Base-by-base conservation (phyloP, 1,140 invertebrate species). In the Drosophila nigromelanica region DNA sequence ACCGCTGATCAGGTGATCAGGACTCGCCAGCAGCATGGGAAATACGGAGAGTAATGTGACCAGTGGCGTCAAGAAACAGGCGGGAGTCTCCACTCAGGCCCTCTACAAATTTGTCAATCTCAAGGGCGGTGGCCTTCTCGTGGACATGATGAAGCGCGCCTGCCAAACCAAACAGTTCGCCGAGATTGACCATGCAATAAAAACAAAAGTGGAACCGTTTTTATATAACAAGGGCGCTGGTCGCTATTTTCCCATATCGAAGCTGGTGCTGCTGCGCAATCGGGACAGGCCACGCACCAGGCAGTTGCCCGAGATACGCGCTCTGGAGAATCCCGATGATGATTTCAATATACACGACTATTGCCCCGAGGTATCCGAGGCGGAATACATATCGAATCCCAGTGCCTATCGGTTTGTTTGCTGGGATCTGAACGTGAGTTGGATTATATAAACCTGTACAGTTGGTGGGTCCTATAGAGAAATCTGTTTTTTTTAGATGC, bases 211-310 rank as follows among this genome's bases (percentile, higher is more conserved):
- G 1, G 96, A 97, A 78, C 97, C 96, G 0, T 98, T 97, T 93
- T 92, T 99, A 7, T 99, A 99, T 92, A 98, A 99, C 87, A 96
- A 96, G 90, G 98, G 98, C 1, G 94, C 95, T 83, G 98, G 98
- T 0, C 95, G 96, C 58, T 96, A 97, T 92, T 95, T 99, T 80
- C 97, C 97, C 0, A 96, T 99, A 75, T 95, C 96, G 0, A 95
- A 98, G 89, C 90, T 99, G 2, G 97, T 99, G 7, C 92, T 98
- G 10, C 92, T 97, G 15, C 93, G 98, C 73, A 99, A 99, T 91
- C 97, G 96, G 81, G 97, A 98, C 78, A 92, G 97, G 27, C 93
- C 95, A 0, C 94, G 95, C 43, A 95, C 97, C 76, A 97, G 96
- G 93, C 93, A 97, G 94, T 89, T 97, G 24, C 95, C 96, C 6